Percentiles rank a stretch among this genome's conserved stretches.
These are phyloP conservation scores for Pristionchus exspectatus DNA, from an alignment of 2,888 invertebrate genomes.

Conservation along the genomic window DNA sequence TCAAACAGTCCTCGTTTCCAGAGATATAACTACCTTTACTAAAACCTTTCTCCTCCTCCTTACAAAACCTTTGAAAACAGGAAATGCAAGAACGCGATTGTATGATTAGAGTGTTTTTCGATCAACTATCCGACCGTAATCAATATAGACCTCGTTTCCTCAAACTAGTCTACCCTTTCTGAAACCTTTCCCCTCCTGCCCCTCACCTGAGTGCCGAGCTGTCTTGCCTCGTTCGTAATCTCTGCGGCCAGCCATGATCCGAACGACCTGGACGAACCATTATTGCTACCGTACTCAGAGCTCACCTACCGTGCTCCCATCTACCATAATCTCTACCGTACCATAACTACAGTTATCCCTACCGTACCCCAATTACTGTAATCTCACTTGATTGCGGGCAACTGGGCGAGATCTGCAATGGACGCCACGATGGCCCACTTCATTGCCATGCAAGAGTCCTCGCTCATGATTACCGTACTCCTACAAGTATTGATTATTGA, in stretches of 20 bases:
- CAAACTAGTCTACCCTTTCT: background rate
- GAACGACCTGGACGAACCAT: conserved; percentile 13
- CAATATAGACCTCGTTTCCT: background rate
- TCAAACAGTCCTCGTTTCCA: no score
- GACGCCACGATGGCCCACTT: conserved; percentile 54
- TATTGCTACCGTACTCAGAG: background rate
- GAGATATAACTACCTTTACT: no score
- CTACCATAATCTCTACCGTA: background rate
- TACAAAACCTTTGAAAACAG: no score
- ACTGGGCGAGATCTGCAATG: conserved; percentile 18
- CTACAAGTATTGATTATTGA: background rate
- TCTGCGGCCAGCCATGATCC: conserved; percentile 42
- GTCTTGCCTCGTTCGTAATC: conserved; percentile 23
- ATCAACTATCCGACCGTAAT: background rate
- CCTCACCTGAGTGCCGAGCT: conserved; percentile 41
- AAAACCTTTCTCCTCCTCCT: no score
- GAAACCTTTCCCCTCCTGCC: background rate
- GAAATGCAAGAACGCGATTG: no score
- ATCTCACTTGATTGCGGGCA: conserved; percentile 41
- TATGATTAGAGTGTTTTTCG: background rate
- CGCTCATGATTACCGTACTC: conserved; percentile 8
- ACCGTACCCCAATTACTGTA: background rate
- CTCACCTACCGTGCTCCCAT: background rate
- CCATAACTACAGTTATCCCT: background rate
- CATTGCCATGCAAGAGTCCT: conserved; percentile 44